Evolutionary conservation across 2,888 invertebrate genomes (phyloP).

Genomic region (Drosophila suboccidentalis): DNA sequence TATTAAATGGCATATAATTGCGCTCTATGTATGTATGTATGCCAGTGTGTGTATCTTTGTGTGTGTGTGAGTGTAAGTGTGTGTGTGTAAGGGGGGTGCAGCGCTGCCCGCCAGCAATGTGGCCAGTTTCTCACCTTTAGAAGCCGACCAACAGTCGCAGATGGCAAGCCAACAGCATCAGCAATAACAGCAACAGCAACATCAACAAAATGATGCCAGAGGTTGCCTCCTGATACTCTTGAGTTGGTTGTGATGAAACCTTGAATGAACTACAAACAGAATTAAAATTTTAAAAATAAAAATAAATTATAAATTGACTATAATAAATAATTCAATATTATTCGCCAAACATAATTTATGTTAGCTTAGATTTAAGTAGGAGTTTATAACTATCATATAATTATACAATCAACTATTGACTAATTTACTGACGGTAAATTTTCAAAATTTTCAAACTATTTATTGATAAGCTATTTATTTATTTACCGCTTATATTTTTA

Average conservation of each 20-base stretch:
- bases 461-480: not conserved
- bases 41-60: constrained; percentile 23
- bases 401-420: too few relatives aligned
- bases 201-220: constrained; percentile 44
- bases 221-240: constrained; percentile 31
- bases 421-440: too few relatives aligned
- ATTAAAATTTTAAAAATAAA: not conserved
- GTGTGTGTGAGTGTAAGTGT: constrained; percentile 33
- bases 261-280: constrained; percentile 40
- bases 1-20: constrained; percentile 75
- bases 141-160: constrained; percentile 69
- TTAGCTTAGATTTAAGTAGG: too few relatives aligned
- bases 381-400: too few relatives aligned
- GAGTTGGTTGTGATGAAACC: constrained; percentile 29
- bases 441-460: not conserved
- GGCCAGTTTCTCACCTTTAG: constrained; percentile 82
- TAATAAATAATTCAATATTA: not conserved
- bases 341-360: not conserved
- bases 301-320: not conserved
- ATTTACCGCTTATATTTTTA: too few relatives aligned
- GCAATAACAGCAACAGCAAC: constrained; percentile 13
- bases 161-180: constrained; percentile 43
- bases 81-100: constrained; percentile 64
- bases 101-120: constrained; percentile 69
- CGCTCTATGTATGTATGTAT: constrained; percentile 34